Conservation (phyloP, 2,888 invertebrate genomes). For the Omphaloscelis lunosa region DNA sequence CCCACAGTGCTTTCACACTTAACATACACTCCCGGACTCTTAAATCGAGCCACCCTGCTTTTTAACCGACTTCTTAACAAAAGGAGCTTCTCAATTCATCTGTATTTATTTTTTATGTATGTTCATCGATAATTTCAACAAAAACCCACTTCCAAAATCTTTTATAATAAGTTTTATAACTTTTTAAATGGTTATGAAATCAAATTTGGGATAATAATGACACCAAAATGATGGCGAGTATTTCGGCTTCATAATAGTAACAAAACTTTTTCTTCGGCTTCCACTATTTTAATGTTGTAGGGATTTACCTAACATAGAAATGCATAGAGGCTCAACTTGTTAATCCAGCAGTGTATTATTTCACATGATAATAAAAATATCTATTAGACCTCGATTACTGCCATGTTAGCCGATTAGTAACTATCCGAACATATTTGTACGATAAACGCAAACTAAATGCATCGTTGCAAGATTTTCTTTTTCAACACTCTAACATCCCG, state of each 20-base stretch:
- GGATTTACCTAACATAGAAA: background rate
- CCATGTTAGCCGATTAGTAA: slow-evolving; percentile 28
- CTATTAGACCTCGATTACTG: slow-evolving; percentile 23
- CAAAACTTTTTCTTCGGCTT: background rate
- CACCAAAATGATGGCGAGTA: background rate
- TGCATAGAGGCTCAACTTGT: background rate
- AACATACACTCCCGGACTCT: slow-evolving; percentile 2
- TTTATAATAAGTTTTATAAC: no score
- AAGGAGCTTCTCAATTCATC: no score
- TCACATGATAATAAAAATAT: slow-evolving; percentile 35
- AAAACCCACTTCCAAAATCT: no score
- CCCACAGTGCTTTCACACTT: slow-evolving; percentile 19
- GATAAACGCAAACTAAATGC: slow-evolving; percentile 66
- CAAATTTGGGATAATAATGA: background rate
- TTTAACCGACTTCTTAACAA: no score
- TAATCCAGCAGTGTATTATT: slow-evolving; percentile 3
- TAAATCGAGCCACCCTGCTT: background rate
- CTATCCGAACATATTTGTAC: slow-evolving; percentile 58
- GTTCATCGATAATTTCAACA: no score
- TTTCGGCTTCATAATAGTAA: background rate
- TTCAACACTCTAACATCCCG: slow-evolving; percentile 24
- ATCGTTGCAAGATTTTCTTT: slow-evolving; percentile 21
- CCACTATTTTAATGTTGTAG: background rate
- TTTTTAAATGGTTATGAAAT: background rate
- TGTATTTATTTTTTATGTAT: no score